phyloP scores from a whole-genome alignment of 2,797 vertebrate genomes.

The Neosilurus hyrtlii region DNA sequence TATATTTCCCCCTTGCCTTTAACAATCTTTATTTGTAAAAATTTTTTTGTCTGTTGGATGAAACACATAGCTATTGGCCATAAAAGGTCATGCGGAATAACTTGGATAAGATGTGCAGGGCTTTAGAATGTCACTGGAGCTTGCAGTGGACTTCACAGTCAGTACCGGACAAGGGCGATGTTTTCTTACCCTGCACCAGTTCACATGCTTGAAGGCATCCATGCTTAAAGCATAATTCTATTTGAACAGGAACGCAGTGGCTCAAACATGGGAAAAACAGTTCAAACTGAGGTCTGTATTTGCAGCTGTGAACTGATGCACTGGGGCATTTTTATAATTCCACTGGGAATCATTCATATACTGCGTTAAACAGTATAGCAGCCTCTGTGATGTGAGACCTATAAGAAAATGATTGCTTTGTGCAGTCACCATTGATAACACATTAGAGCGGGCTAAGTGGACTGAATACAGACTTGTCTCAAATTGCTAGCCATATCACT shows the following conservation, averaged over 20 bases:
- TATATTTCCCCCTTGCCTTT: neutral
- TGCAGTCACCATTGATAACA: slow-evolving; percentile 13
- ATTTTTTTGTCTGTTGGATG: slow-evolving; percentile 27
- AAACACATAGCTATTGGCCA: neutral
- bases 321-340: slow-evolving; percentile 17
- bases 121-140: slow-evolving; percentile 28
- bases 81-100: slow-evolving; percentile 26
- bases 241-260: slow-evolving; percentile 37
- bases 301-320: slow-evolving; percentile 18
- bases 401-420: slow-evolving; percentile 11
- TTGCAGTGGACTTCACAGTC: slow-evolving; percentile 21
- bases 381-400: neutral
- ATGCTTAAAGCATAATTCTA: slow-evolving; percentile 15
- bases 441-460: neutral
- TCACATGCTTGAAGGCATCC: slow-evolving; percentile 27
- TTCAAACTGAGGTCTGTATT: neutral
- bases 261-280: slow-evolving; percentile 21
- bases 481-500: neutral
- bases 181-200: slow-evolving; percentile 32
- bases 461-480: slow-evolving; percentile 20
- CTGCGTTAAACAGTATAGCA: neutral
- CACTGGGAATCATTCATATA: slow-evolving; percentile 13
- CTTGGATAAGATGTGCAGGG: slow-evolving; percentile 21
- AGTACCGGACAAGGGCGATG: slow-evolving; percentile 19
- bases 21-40: neutral